Percentiles rank a stretch among this genome's conserved stretches.
These are phyloP conservation scores for Notothenia rossii DNA, from an alignment of 2,113 vertebrate species.

Conservation along the genomic window DNA sequence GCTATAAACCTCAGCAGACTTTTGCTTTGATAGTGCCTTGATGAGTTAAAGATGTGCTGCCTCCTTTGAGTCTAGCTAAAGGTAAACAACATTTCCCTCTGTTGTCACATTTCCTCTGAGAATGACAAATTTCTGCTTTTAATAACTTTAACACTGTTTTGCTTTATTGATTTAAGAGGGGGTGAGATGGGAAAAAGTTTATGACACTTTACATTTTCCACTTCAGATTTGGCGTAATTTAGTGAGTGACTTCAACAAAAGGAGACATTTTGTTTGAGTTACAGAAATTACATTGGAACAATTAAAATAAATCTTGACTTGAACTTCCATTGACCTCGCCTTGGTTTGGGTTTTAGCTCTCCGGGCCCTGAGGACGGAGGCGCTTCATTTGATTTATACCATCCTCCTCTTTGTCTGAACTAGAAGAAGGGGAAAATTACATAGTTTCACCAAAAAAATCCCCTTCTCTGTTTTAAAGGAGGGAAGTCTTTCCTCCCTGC, in stretches of 20 bases:
- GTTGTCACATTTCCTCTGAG: constrained; percentile 15
- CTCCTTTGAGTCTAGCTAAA: neutral
- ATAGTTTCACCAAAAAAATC: constrained; percentile 55
- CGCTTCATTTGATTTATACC: constrained; percentile 78
- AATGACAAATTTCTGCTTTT: neutral
- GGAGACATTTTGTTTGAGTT: constrained; percentile 81
- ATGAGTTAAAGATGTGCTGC: no score
- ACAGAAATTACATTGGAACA: constrained; percentile 78
- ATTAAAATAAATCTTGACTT: constrained; percentile 85
- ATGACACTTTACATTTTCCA: constrained; percentile 72
- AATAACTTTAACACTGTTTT: no score
- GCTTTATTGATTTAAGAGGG: constrained; percentile 13
- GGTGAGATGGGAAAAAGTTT: constrained; percentile 19
- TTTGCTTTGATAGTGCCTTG: no score
- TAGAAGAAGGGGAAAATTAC: constrained; percentile 53
- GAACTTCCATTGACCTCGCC: constrained; percentile 82
- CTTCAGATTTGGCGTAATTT: constrained; percentile 76
- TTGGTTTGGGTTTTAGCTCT: constrained; percentile 75
- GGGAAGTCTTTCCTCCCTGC: constrained; percentile 23
- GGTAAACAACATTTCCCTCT: neutral
- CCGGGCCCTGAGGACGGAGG: constrained; percentile 60
- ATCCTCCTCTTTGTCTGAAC: constrained; percentile 63
- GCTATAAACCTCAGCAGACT: neutral
- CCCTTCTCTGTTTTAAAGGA: constrained; percentile 46
- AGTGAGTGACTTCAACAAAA: constrained; percentile 72